Percentiles rank a stretch among this genome's conserved stretches.
These are phyloP conservation scores for Coleophora deauratella DNA, from an alignment of 2,888 invertebrate genomes.

Conservation along the genomic window DNA sequence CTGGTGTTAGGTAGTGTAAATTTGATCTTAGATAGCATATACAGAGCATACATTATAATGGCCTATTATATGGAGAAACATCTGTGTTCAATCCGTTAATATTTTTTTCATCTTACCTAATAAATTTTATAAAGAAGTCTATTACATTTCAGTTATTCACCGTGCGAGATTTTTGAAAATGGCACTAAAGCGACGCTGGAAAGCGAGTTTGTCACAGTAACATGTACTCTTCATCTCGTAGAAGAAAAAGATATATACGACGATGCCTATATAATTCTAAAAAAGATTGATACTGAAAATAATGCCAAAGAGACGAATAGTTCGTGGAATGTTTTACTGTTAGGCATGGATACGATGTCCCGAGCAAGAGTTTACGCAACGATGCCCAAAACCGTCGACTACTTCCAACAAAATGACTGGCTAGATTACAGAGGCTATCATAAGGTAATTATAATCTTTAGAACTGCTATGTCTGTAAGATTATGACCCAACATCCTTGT, in stretches of 20 bases:
- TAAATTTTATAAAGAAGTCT: no score
- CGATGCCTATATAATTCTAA: conserved; percentile 36
- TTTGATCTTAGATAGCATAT: no score
- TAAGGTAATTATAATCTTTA: conserved; percentile 15
- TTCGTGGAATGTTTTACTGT: conserved; percentile 15
- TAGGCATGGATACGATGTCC: conserved; percentile 17
- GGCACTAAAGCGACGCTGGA: conserved; percentile 22
- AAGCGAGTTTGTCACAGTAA: conserved; percentile 36
- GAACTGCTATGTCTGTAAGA: no score
- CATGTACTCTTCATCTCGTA: conserved; percentile 19
- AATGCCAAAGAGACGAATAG: neutral
- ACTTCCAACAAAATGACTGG: conserved; percentile 11
- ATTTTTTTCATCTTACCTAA: no score
- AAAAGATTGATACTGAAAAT: conserved; percentile 19
- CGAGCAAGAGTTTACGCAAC: conserved; percentile 10
- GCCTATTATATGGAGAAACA: no score
- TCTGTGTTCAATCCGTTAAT: no score
- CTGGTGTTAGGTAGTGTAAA: no score
- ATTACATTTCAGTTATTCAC: conserved; percentile 29
- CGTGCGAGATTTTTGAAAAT: conserved; percentile 28
- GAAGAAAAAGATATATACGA: conserved; percentile 25
- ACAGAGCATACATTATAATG: no score
- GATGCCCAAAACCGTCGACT: conserved; percentile 11
- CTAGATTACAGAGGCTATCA: conserved; percentile 17
- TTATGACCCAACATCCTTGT: no score